Percentiles rank a stretch among this genome's conserved stretches.
These are phyloP conservation scores for Phortica variegata DNA, from an alignment of 1,140 invertebrate species.

Conservation along the genomic window DNA sequence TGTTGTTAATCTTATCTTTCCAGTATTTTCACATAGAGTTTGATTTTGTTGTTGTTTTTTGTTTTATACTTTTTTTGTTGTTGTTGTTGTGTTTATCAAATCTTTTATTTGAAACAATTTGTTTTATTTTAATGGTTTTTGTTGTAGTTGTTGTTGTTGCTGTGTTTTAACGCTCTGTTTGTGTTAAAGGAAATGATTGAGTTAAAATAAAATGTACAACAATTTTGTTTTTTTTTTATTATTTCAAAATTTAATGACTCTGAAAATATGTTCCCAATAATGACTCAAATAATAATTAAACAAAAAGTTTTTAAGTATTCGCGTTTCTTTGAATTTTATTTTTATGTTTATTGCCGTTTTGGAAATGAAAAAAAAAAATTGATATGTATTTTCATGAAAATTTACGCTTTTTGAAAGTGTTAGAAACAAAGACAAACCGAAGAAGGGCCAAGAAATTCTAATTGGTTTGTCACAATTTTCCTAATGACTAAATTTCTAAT, in stretches of 20 bases:
- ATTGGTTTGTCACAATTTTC: too few relatives aligned
- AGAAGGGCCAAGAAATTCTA: too few relatives aligned
- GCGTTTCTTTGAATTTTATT: too few relatives aligned
- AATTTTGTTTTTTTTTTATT: constrained; percentile 26
- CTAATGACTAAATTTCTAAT: too few relatives aligned
- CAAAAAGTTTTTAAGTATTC: too few relatives aligned
- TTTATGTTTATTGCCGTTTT: too few relatives aligned
- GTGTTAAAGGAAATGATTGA: too few relatives aligned
- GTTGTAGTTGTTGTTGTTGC: constrained; percentile 14
- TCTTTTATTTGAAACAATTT: constrained; percentile 17
- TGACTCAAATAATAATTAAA: too few relatives aligned
- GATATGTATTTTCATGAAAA: too few relatives aligned
- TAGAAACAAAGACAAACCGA: too few relatives aligned
- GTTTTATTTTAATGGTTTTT: constrained; percentile 18
- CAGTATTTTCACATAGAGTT: constrained; percentile 48
- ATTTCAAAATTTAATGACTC: constrained; percentile 20
- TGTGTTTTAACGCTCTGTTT: neutral
- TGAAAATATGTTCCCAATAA: constrained; percentile 12
- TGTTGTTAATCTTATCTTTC: constrained; percentile 47
- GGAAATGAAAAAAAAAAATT: too few relatives aligned
- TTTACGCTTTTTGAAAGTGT: too few relatives aligned
- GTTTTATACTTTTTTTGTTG: constrained; percentile 2
- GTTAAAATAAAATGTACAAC: constrained; percentile 2
- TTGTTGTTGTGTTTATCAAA: constrained; percentile 29
- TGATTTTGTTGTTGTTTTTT: constrained; percentile 11